phyloP scores from a whole-genome alignment of 2,113 vertebrate species.

The Paracanthobrama guichenoti region DNA sequence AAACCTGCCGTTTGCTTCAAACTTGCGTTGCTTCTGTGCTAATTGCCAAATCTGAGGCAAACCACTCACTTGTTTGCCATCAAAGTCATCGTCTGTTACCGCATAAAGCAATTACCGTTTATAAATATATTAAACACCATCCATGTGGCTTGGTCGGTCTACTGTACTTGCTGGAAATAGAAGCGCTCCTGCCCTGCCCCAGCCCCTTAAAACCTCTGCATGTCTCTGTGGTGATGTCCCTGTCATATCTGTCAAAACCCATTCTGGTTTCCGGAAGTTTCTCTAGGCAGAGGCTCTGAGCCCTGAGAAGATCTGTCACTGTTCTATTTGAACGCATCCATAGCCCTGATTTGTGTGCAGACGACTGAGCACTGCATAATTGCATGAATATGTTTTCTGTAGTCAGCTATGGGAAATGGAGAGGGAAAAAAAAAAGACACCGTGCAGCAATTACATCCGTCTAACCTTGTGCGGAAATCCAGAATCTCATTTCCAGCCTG shows the following conservation, averaged over 20 bases:
- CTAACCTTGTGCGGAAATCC: constrained; percentile 66
- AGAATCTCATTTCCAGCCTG: constrained; percentile 73
- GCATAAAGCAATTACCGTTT: constrained; percentile 44
- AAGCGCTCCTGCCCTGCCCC: background rate
- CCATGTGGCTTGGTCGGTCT: constrained; percentile 18
- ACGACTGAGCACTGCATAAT: constrained; percentile 45
- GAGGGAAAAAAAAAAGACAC: constrained; percentile 61
- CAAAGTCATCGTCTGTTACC: constrained; percentile 28
- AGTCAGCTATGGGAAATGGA: constrained; percentile 40
- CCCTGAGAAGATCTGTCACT: constrained; percentile 37
- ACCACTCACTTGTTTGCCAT: constrained; percentile 28
- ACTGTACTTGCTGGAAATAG: constrained; percentile 35
- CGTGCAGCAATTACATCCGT: constrained; percentile 49
- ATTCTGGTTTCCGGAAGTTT: constrained; percentile 39
- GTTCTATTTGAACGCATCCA: constrained; percentile 47
- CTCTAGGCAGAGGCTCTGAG: constrained; percentile 23
- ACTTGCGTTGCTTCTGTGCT: background rate
- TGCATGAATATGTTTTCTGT: constrained; percentile 54
- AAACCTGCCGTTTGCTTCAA: constrained; percentile 40
- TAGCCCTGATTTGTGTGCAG: constrained; percentile 39
- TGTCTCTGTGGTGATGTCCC: constrained; percentile 44
- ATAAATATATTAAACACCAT: constrained; percentile 34
- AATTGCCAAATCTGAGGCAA: constrained; percentile 29
- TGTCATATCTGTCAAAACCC: constrained; percentile 52
- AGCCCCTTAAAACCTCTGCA: constrained; percentile 5